Base-by-base conservation (phyloP, 2,113 vertebrate genomes). In the Orientallactaga bullata region DNA sequence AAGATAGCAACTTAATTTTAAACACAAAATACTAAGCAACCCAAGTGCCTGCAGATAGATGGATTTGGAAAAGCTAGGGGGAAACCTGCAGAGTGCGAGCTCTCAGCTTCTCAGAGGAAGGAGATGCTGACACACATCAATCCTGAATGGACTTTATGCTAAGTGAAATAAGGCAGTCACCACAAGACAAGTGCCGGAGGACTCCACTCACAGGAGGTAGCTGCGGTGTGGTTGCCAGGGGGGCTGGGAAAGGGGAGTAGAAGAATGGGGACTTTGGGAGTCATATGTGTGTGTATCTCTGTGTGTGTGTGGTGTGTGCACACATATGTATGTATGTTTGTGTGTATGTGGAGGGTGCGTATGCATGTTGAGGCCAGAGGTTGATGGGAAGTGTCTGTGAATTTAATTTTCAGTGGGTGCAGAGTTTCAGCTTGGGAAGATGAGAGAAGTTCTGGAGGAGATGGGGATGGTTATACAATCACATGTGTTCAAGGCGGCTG, bases 151-250 rank as follows among this genome's bases (percentile, higher is more conserved):
- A 51, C n/a, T 13, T 23, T 17, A 30, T 28, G 39, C 51, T 21
- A 18, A 82, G 55, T 18, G 17, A n/a, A 39, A 51, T 5, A 26
- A 42, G n/a, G 37, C 42, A 23, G 61, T 35, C 58, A 30, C 28
- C 7, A 2, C 24, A 76, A 72, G 39, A 55, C 76, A 58, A 12
- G 73, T 4, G 5, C 37, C 3, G 5, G 2, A 26, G 9, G 30
- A 28, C 4, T 26, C 73, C 35, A 71, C 30, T 13, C 20, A 0
- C 0, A 1, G 0, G 24, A 55, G 9, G 9, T 1, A 1, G 5
- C 28, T 17, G 7, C n/a, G 32, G 26, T 3, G 58, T 24, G 23
- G 24, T 9, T 24, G 12, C 74, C 65, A 18, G 35, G 20, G 20
- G 10, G 18, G 4, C 32, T 58, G 39, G 28, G 21, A 23, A 2